A percentile compares a stretch with the other conserved stretches of the same genome.
Conservation (phyloP, 1,140 invertebrate species). For the Drosophila trapezifrons region DNA sequence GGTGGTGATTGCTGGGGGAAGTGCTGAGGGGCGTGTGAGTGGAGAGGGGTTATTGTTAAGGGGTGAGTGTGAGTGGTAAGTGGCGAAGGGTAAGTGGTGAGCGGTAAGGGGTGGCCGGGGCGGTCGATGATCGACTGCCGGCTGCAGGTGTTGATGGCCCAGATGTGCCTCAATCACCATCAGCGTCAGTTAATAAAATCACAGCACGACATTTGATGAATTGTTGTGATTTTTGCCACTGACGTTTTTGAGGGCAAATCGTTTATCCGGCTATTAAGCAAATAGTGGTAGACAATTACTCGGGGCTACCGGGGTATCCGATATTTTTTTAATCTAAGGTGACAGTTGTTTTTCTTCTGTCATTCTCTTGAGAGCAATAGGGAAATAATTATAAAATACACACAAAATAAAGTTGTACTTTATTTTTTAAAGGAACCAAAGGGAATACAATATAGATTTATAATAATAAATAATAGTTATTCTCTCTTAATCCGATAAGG, state of each 20-base stretch:
- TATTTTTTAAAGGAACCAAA: too few relatives aligned
- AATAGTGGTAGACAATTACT: slow-evolving; percentile 31
- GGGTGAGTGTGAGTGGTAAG: neutral
- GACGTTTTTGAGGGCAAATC: slow-evolving; percentile 62
- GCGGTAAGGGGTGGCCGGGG: neutral
- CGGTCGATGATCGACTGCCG: slow-evolving; percentile 42
- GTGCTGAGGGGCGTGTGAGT: neutral
- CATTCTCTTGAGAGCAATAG: too few relatives aligned
- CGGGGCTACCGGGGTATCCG: neutral
- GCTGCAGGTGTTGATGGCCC: slow-evolving; percentile 73
- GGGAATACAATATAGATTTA: too few relatives aligned
- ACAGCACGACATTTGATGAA: slow-evolving; percentile 74
- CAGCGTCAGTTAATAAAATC: slow-evolving; percentile 81
- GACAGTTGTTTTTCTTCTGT: too few relatives aligned
- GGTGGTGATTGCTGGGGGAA: slow-evolving; percentile 42
- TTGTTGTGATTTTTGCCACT: slow-evolving; percentile 62
- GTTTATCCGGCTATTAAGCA: slow-evolving; percentile 63
- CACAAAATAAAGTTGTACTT: too few relatives aligned
- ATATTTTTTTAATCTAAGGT: neutral
- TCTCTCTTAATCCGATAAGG: too few relatives aligned
- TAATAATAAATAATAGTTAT: too few relatives aligned
- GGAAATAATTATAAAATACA: too few relatives aligned
- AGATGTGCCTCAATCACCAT: slow-evolving; percentile 79
- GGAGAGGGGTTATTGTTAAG: neutral
- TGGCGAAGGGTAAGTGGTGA: slow-evolving; percentile 1